Conservation (phyloP, 2,113 vertebrate species). For the Tympanuchus pallidicinctus region DNA sequence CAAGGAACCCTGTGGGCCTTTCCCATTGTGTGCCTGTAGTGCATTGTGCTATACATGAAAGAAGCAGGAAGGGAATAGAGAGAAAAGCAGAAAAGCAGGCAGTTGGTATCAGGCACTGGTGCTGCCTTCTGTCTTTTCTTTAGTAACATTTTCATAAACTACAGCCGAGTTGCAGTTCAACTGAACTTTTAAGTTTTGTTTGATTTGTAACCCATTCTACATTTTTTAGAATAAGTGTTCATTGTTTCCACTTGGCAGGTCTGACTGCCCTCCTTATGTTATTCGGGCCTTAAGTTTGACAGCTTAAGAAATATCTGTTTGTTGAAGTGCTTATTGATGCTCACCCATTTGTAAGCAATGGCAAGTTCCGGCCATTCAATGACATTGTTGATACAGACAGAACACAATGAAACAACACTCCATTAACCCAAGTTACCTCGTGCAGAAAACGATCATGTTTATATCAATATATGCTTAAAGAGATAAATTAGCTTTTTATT, state of each 20-base stretch:
- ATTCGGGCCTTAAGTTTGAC: background rate
- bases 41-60: background rate
- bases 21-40: background rate
- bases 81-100: background rate
- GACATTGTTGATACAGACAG: background rate
- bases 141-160: background rate
- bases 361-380: constrained; percentile 29
- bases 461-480: constrained; percentile 22
- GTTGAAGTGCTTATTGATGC: constrained; percentile 28
- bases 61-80: background rate
- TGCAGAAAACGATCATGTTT: constrained; percentile 14
- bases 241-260: background rate
- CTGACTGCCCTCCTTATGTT: background rate
- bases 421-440: constrained; percentile 22
- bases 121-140: constrained; percentile 5
- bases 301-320: constrained; percentile 37
- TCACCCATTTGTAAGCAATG: background rate
- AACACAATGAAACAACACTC: constrained; percentile 8
- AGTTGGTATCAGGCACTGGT: background rate
- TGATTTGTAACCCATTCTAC: background rate
- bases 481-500: constrained; percentile 46
- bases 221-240: background rate
- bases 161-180: background rate
- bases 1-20: constrained; percentile 11
- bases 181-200: background rate